phyloP scores from a whole-genome alignment of 2,888 invertebrate genomes.

The Acanthopleura granulata region DNA sequence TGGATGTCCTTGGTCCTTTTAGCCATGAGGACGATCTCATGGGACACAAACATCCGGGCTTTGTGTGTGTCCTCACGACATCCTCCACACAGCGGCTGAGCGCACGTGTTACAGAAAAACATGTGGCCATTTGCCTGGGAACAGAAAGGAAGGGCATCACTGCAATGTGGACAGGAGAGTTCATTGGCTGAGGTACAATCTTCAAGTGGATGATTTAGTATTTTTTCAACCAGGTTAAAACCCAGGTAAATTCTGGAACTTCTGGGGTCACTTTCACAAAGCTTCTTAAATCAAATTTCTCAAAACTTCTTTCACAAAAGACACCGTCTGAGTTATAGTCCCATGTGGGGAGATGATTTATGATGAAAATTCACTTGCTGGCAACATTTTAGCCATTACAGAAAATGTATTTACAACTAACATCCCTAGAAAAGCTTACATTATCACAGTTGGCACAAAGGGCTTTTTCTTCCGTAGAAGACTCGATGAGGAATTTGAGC shows the following conservation, averaged over 20 bases:
- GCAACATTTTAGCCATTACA: too few species aligned
- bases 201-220: too few species aligned
- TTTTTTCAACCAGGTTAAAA: too few species aligned
- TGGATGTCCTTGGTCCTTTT: slow-evolving; percentile 79
- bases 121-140: slow-evolving; percentile 73
- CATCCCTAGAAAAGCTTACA: slow-evolving; percentile 69
- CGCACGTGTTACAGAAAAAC: slow-evolving; percentile 85
- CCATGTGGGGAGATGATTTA: too few species aligned
- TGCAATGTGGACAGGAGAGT: slow-evolving; percentile 64
- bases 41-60: slow-evolving; percentile 83
- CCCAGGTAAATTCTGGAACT: too few species aligned
- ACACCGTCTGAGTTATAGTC: too few species aligned
- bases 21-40: slow-evolving; percentile 81
- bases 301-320: too few species aligned
- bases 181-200: too few species aligned
- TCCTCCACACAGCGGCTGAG: slow-evolving; percentile 78
- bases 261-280: too few species aligned
- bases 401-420: too few species aligned
- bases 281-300: too few species aligned
- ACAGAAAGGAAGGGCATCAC: slow-evolving; percentile 12
- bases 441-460: slow-evolving; percentile 83
- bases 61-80: slow-evolving; percentile 82
- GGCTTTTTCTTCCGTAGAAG: slow-evolving; percentile 78
- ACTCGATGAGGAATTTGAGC: slow-evolving; percentile 80
- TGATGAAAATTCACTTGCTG: too few species aligned